These are phyloP conservation scores for Lepidurus apus DNA, from an alignment of 1,140 invertebrate species.

Conservation along the genomic window DNA sequence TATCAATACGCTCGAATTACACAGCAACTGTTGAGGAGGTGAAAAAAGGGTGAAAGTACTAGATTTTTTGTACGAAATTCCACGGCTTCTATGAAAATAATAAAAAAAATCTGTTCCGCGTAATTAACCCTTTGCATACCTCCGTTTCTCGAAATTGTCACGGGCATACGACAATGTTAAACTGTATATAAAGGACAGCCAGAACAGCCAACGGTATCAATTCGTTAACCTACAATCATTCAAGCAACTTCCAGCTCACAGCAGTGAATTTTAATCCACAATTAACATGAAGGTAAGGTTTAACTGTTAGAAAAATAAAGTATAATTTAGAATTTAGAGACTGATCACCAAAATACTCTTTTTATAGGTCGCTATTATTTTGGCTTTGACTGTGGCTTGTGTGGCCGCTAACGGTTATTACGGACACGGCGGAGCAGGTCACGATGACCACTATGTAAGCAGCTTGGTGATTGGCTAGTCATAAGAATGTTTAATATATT, in stretches of 20 bases:
- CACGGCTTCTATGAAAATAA: neutral
- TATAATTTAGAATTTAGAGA: neutral
- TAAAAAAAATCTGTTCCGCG: neutral
- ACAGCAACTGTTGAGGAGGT: neutral
- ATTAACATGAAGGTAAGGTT: neutral
- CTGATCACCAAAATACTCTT: neutral
- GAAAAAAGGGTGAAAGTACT: neutral
- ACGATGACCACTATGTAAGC: neutral
- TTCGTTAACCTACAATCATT: neutral
- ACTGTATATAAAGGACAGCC: neutral
- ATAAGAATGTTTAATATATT: neutral
- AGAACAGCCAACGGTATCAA: neutral
- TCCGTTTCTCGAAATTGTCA: neutral
- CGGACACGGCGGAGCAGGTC: neutral
- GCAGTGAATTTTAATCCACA: neutral
- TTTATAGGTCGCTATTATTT: neutral
- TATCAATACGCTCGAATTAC: neutral
- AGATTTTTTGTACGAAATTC: neutral
- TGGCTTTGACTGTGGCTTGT: neutral
- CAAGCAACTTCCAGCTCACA: neutral
- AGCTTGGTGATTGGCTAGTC: neutral
- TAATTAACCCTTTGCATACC: neutral
- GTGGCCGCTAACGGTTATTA: neutral
- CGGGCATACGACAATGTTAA: neutral
- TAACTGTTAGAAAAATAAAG: neutral